Percentiles rank a stretch among this genome's conserved stretches.
phyloP scores from a whole-genome alignment of 1,140 invertebrate genomes.

The Cydia splendana region DNA sequence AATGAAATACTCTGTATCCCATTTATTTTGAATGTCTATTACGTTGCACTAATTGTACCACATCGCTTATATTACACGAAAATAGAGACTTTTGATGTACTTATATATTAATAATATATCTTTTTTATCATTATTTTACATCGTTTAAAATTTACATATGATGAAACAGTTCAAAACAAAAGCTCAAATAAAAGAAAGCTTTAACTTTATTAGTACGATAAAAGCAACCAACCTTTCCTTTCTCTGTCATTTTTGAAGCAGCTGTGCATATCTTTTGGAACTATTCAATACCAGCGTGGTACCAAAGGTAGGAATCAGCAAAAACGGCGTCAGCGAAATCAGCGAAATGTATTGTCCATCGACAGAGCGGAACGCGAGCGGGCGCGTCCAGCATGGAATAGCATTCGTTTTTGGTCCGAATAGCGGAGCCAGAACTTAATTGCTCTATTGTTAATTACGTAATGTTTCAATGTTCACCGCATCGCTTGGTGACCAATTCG shows the following conservation, averaged over 20 bases:
- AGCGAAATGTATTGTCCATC: constrained; percentile 67
- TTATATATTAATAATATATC: background rate
- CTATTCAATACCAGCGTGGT: constrained; percentile 33
- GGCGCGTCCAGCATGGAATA: constrained; percentile 57
- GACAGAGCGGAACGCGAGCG: constrained; percentile 53
- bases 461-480: constrained; percentile 71
- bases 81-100: background rate
- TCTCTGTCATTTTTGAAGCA: background rate
- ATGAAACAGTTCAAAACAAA: too few relatives aligned
- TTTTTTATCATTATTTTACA: background rate
- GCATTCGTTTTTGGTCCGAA: constrained; percentile 66
- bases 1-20: background rate
- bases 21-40: background rate
- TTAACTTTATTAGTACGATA: background rate
- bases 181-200: background rate
- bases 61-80: background rate
- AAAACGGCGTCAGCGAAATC: constrained; percentile 70
- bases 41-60: background rate
- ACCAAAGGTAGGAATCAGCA: constrained; percentile 59
- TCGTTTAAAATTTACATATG: background rate
- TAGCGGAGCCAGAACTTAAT: constrained; percentile 70
- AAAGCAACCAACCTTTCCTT: background rate
- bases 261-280: constrained; percentile 33
- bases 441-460: constrained; percentile 79
- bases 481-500: constrained; percentile 64